Evolutionary conservation across 2,113 vertebrate species (phyloP).

Genomic region (Gavia stellata): DNA sequence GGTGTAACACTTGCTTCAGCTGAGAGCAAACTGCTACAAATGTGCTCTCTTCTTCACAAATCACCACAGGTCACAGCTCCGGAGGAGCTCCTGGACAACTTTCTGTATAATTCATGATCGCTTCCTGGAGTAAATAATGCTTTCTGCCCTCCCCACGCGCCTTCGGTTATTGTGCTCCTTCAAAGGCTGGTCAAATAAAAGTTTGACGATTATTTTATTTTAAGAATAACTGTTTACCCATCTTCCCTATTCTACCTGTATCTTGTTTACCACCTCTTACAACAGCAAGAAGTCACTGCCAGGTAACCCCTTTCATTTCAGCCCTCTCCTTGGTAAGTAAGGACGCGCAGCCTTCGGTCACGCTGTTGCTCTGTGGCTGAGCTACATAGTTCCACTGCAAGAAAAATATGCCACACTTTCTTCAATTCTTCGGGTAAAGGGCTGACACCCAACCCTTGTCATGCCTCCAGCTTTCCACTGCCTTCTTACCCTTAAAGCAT

Average conservation of each 20-base stretch:
- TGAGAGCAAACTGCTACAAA: background rate
- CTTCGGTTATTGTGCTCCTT: background rate
- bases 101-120: background rate
- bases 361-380: background rate
- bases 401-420: background rate
- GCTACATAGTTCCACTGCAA: rapidly evolving
- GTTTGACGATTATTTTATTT: background rate
- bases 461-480: background rate
- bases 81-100: background rate
- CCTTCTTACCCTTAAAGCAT: background rate
- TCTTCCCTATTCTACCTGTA: background rate
- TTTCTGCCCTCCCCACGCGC: background rate
- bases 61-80: background rate
- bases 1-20: background rate
- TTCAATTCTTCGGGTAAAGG: background rate
- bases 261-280: background rate
- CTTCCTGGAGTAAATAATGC: background rate
- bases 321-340: background rate
- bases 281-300: background rate
- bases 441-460: background rate
- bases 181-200: background rate
- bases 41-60: background rate
- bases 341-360: background rate
- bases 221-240: background rate
- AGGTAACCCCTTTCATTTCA: background rate